Base-by-base conservation (phyloP, 2,888 invertebrate genomes). In the Ametastegia equiseti region DNA sequence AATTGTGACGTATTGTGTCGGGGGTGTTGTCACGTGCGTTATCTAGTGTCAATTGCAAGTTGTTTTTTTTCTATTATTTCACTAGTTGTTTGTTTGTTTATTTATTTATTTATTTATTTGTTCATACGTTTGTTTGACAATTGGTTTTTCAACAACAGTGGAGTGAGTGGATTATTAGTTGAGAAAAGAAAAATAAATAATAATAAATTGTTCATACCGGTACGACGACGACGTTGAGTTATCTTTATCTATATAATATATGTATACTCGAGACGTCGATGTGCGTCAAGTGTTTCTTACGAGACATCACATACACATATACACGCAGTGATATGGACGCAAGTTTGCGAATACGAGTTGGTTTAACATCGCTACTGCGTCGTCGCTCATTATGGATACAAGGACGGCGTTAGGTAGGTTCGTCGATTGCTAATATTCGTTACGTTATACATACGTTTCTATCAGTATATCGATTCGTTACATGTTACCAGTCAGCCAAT, bases 251-350 rank as follows among this genome's bases (percentile, higher is more conserved):
- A 9, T 5, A 57, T 27, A n/a, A 57, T 57, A 27, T 30, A 15
- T 33, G 30, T 69, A 5, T 42, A 42, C 69, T 39, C 15, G 69
- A 42, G 39, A 69, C 69, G 19, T 19, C 2, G 7, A 15, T 15
- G 7, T 33, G 11, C 39, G 39, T 69, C 30, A 47, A 73, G 73
- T 73, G 73, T 73, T 75, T 75, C n/a, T 19, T 60, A n/a, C n/a
- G n/a, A n/a, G n/a, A n/a, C n/a, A n/a, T n/a, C n/a, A n/a, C n/a
- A n/a, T 30, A 30, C 27, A 15, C 47, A 45, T 45, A 69, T n/a
- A n/a, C n/a, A 45, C 27, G n/a, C 54, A 54, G 75, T 54, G 75
- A 75, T 75, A 75, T 75, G 75, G 36, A 75, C 75, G 54, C 19
- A n/a, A n/a, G 75, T 30, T 75, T 75, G 75, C 50, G 11, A 75